Evolutionary conservation across 2,797 vertebrate genomes (phyloP), one percentile per base, ranked within the genome.

Genomic region (Champsocephalus gunnari): DNA sequence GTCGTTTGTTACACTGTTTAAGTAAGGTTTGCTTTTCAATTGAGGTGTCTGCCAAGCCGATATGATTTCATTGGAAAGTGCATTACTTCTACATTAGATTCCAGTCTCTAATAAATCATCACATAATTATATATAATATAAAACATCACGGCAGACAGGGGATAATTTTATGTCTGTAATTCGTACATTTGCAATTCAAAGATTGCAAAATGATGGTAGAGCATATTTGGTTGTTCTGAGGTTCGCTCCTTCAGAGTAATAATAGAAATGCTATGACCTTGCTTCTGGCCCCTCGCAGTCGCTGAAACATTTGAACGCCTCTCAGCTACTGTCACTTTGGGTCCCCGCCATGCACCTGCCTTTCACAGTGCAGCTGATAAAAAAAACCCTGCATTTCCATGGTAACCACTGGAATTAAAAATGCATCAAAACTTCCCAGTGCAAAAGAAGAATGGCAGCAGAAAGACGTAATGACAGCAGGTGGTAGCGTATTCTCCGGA

Each of bases 401-500:
- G 88, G 88, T 88, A 92, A 93, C 92, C 75, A 60, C 72, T 67
- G 71, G 75, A 93, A 93, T 93, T 93, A 89, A 93, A 93, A 93
- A 92, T 91, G 86, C 87, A 92, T 88, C 87, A 86, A 87, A 93
- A 93, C 84, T 82, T 88, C 73, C 70, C 62, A 50, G 76, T 72
- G 77, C 80, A 77, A 88, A 85, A 79, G 58, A 83, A 81, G 81
- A 89, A 81, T 82, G 57, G 77, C 80, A 80, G 74, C 72, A 54
- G 81, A 83, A 86, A 66, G 48, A 75, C 75, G 82, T 76, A 79
- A 78, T 80, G 83, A 89, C 73, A 88, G 83, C 82, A 79, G 72
- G 68, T 43, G 9, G 78, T 67, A 24, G 65, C 49, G 51, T 89
- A 79, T 84, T 89, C 70, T 58, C 38, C 9, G 56, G 66, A 62